These are phyloP conservation scores for Gymnothorax javanicus DNA, from an alignment of 2,797 vertebrate species.

Conservation along the genomic window DNA sequence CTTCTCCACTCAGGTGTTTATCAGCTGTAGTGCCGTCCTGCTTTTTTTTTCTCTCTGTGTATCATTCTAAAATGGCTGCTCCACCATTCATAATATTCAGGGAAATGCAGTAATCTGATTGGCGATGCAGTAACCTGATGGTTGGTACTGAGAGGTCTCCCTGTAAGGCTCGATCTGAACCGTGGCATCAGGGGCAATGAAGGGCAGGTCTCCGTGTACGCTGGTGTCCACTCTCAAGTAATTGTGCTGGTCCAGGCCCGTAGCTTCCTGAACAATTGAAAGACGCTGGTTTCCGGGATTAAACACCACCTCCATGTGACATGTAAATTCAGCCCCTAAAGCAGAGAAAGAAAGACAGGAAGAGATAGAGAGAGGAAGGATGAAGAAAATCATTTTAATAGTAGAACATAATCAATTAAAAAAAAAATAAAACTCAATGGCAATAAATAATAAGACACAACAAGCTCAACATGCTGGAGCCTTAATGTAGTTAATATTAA, in stretches of 20 bases:
- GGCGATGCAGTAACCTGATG: conserved; percentile 58
- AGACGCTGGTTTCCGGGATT: conserved; percentile 83
- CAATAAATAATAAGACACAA: no score
- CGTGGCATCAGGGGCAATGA: conserved; percentile 74
- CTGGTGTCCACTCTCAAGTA: conserved; percentile 82
- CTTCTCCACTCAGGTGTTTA: no score
- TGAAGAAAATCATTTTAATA: not conserved
- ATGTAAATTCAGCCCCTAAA: conserved; percentile 85
- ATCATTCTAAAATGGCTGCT: no score
- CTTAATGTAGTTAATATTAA: no score
- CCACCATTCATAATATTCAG: no score
- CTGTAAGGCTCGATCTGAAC: conserved; percentile 82
- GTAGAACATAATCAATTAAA: not conserved
- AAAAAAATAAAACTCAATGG: no score
- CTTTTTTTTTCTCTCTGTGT: no score
- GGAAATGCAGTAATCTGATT: not conserved
- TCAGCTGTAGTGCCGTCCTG: no score
- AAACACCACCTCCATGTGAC: conserved; percentile 81
- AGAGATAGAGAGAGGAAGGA: not conserved
- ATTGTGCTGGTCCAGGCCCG: conserved; percentile 84
- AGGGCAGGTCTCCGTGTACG: conserved; percentile 81
- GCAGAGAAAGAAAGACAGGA: conserved; percentile 20
- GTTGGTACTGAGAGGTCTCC: conserved; percentile 85
- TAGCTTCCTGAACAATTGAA: conserved; percentile 78
- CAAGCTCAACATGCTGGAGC: no score